Percentiles rank a stretch among this genome's conserved stretches.
Evolutionary conservation across 2,888 invertebrate species (phyloP).

Genomic region (Tenthredo scrophulariae): DNA sequence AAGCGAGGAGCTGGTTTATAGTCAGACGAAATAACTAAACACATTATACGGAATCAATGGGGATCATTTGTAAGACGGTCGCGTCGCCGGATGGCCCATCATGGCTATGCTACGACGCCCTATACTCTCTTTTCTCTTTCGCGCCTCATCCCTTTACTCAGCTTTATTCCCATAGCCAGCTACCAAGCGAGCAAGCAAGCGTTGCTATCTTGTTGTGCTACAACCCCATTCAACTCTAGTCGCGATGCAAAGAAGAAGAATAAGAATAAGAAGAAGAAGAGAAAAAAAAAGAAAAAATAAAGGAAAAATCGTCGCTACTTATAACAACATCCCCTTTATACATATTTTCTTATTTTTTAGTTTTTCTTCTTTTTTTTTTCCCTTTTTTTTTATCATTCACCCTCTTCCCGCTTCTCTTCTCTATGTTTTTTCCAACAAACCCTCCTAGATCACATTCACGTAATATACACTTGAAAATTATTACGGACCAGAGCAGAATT

Average conservation of each 20-base stretch:
- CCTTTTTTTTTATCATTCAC: constrained; percentile 9
- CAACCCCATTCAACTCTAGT: constrained; percentile 45
- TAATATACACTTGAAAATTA: neutral
- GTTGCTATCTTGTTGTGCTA: constrained; percentile 29
- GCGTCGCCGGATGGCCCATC: constrained; percentile 45
- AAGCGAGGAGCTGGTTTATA: constrained; percentile 60
- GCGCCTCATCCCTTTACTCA: constrained; percentile 36
- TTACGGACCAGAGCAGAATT: neutral
- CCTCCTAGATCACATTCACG: neutral
- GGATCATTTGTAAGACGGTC: constrained; percentile 53
- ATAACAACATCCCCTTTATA: constrained; percentile 22
- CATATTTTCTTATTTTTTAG: neutral
- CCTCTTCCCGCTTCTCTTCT: neutral
- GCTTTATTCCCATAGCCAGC: constrained; percentile 3
- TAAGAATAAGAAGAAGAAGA: neutral
- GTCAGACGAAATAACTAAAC: constrained; percentile 58
- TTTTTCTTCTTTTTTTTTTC: neutral
- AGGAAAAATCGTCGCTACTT: constrained; percentile 25
- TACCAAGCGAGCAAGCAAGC: neutral
- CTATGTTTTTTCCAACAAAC: neutral
- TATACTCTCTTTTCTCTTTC: constrained; percentile 46
- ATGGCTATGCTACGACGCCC: constrained; percentile 42
- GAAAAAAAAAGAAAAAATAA: neutral
- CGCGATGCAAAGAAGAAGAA: neutral
- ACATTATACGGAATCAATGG: constrained; percentile 54